Conservation (phyloP, 2,113 vertebrate genomes). For the Vulpes vulpes region DNA sequence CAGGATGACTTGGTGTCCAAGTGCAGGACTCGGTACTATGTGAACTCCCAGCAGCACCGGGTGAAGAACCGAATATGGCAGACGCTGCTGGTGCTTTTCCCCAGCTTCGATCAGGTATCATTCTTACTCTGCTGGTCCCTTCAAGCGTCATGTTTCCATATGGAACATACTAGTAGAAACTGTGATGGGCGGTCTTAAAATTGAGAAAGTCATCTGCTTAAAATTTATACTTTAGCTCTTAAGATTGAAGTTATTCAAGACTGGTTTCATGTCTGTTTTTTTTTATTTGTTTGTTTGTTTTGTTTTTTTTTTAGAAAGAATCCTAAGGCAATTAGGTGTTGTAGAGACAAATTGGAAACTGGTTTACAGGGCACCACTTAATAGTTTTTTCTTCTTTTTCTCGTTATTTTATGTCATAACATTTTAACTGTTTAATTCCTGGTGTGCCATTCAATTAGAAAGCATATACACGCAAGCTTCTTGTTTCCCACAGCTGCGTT, state of each 20-base stretch:
- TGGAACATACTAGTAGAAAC: neutral
- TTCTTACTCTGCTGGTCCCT: too few species aligned
- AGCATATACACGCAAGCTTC: too few species aligned
- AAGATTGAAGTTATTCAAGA: neutral
- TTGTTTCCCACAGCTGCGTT: neutral
- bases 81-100: conserved; percentile 93
- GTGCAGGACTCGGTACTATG: conserved; percentile 92
- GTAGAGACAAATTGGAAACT: neutral
- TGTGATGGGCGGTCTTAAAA: neutral
- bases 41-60: conserved; percentile 96
- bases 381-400: neutral
- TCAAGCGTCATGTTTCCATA: neutral
- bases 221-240: neutral
- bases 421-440: neutral
- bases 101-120: conserved; percentile 92
- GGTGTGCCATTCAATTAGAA: neutral
- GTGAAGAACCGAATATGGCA: conserved; percentile 96
- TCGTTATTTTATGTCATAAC: neutral
- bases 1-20: conserved; percentile 91
- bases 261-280: neutral
- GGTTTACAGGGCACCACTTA: neutral
- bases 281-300: too few species aligned
- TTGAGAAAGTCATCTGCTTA: neutral
- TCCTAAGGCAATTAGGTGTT: neutral
- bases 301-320: neutral